These are phyloP conservation scores for Gordius sp. DNA, from an alignment of 2,888 invertebrate species.

Conservation along the genomic window DNA sequence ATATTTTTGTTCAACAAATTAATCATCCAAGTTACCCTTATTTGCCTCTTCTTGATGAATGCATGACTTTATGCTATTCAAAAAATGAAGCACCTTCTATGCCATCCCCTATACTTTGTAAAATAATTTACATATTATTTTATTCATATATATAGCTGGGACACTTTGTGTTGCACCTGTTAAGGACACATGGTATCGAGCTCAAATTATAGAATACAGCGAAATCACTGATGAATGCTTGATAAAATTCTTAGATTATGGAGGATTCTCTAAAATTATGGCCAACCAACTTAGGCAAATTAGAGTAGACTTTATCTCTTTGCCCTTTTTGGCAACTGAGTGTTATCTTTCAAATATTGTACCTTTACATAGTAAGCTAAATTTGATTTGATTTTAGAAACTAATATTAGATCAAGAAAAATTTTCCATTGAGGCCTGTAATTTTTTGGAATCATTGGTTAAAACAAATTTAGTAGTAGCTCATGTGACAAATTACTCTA, in stretches of 20 bases:
- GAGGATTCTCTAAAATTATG: constrained; percentile 26
- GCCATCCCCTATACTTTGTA: background rate
- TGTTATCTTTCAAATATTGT: constrained; percentile 64
- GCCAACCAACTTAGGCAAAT: constrained; percentile 25
- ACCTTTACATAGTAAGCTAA: constrained; percentile 50
- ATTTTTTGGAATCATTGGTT: no score
- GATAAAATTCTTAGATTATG: constrained; percentile 28
- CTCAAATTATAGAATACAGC: constrained; percentile 25
- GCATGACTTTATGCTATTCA: background rate
- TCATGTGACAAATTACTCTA: no score
- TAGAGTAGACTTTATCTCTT: constrained; percentile 54
- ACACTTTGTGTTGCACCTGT: constrained; percentile 28
- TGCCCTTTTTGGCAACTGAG: constrained; percentile 91
- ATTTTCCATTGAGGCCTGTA: no score
- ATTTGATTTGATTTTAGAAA: no score
- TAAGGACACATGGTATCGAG: constrained; percentile 26
- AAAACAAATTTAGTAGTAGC: no score
- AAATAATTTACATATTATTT: background rate
- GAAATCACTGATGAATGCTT: constrained; percentile 26
- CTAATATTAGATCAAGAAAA: no score
- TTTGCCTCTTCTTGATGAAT: background rate
- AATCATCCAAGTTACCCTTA: background rate
- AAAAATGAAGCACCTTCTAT: background rate
- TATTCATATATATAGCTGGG: constrained; percentile 23
- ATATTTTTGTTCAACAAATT: constrained; percentile 8